Evolutionary conservation across 2,888 invertebrate genomes (phyloP).

Genomic region (Melikaiella ostensackeni): DNA sequence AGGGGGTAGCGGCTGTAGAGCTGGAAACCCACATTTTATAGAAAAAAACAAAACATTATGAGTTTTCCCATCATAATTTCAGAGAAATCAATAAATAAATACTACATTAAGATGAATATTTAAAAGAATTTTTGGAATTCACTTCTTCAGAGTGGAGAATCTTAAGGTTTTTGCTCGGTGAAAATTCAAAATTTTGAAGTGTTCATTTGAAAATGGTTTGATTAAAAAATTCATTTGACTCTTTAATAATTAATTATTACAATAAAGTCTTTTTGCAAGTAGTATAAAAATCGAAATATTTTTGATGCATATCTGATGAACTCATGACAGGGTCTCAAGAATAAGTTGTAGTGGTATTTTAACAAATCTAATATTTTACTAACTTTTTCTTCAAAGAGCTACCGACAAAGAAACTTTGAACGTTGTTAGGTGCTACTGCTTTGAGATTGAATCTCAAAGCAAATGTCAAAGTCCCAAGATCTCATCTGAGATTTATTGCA

Average conservation of each 20-base stretch:
- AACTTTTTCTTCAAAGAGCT: not conserved
- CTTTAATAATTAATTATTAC: not conserved
- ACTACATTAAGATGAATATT: too few relatives aligned
- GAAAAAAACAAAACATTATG: too few relatives aligned
- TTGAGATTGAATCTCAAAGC: conserved; percentile 14
- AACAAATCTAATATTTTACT: not conserved
- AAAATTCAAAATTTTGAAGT: too few relatives aligned
- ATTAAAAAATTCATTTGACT: not conserved
- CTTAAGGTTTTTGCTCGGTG: too few relatives aligned
- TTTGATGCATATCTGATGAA: not conserved
- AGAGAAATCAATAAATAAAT: too few relatives aligned
- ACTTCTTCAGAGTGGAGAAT: too few relatives aligned
- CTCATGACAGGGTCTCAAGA: not conserved
- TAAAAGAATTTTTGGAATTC: too few relatives aligned
- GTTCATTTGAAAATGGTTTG: too few relatives aligned
- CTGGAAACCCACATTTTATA: too few relatives aligned
- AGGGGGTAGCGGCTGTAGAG: too few relatives aligned
- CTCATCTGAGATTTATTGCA: conserved; percentile 11
- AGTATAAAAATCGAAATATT: not conserved
- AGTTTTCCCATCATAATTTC: too few relatives aligned
- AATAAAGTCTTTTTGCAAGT: not conserved
- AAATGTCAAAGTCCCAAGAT: conserved; percentile 15
- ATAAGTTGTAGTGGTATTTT: not conserved
- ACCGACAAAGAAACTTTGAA: conserved; percentile 21
- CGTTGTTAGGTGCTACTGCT: conserved; percentile 23